These are phyloP conservation scores for Lagocephalus sceleratus DNA, from an alignment of 2,797 vertebrate genomes.

Conservation along the genomic window DNA sequence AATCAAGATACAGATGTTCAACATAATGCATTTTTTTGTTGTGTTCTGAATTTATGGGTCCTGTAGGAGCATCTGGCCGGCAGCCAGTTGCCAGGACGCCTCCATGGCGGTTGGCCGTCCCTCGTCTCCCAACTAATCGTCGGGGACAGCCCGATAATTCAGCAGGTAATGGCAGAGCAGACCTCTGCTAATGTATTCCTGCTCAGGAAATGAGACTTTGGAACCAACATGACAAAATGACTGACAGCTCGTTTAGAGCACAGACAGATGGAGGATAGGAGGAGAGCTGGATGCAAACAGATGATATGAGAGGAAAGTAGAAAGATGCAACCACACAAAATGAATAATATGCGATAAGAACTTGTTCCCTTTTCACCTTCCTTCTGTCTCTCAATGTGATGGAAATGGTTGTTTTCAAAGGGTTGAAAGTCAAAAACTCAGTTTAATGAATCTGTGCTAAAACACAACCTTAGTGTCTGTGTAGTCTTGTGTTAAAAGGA, in stretches of 20 bases:
- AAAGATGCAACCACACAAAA: not conserved
- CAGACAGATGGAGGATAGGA: slow-evolving; percentile 22
- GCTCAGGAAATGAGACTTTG: slow-evolving; percentile 63
- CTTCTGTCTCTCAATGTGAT: too few species aligned
- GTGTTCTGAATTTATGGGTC: not conserved
- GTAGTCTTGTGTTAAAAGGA: not conserved
- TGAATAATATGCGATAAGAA: not conserved
- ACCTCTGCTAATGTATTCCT: slow-evolving; percentile 63
- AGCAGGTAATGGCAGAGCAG: slow-evolving; percentile 58
- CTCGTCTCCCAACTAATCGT: slow-evolving; percentile 50
- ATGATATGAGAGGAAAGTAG: not conserved
- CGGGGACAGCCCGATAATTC: slow-evolving; percentile 59
- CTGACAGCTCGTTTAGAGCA: slow-evolving; percentile 61
- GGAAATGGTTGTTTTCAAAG: too few species aligned
- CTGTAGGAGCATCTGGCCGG: slow-evolving; percentile 26
- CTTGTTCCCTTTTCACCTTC: not conserved
- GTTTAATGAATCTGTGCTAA: too few species aligned
- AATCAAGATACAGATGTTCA: slow-evolving; percentile 1
- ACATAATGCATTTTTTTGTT: not conserved
- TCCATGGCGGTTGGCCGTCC: slow-evolving; percentile 33
- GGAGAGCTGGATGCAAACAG: slow-evolving; percentile 8
- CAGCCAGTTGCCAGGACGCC: slow-evolving; percentile 35
- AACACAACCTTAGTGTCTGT: too few species aligned
- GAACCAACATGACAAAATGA: slow-evolving; percentile 58
- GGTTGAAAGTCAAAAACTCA: too few species aligned